These are phyloP conservation scores for Crepidodera aurea DNA, from an alignment of 2,888 invertebrate species.

Conservation along the genomic window DNA sequence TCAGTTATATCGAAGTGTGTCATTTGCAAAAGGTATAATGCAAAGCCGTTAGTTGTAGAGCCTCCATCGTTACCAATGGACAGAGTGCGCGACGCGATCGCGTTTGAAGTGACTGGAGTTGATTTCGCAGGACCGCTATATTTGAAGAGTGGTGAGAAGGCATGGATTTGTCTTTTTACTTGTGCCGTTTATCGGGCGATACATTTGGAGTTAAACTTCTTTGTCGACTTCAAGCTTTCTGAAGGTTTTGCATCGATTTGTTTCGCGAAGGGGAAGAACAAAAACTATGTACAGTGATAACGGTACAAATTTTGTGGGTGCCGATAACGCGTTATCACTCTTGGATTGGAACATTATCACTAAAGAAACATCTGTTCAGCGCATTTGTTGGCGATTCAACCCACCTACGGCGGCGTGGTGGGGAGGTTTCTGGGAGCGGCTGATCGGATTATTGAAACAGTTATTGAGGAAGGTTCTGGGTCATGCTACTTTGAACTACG, in stretches of 20 bases:
- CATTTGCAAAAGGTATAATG: slow-evolving; percentile 41
- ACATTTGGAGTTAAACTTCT: slow-evolving; percentile 57
- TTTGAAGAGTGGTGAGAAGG: slow-evolving; percentile 46
- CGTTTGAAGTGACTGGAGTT: slow-evolving; percentile 52
- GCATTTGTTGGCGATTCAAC: slow-evolving; percentile 54
- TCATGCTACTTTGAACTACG: slow-evolving; percentile 43
- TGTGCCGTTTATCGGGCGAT: slow-evolving; percentile 57
- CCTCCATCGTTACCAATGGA: slow-evolving; percentile 48
- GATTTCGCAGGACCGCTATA: slow-evolving; percentile 56
- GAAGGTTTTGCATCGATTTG: slow-evolving; percentile 48
- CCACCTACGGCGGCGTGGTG: slow-evolving; percentile 55
- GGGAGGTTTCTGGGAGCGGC: slow-evolving; percentile 61
- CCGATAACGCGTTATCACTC: slow-evolving; percentile 45
- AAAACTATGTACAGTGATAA: too few species aligned
- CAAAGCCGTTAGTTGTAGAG: slow-evolving; percentile 37
- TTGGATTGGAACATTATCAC: slow-evolving; percentile 44
- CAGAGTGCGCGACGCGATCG: slow-evolving; percentile 46
- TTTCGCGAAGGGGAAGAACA: too few species aligned
- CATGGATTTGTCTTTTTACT: slow-evolving; percentile 55
- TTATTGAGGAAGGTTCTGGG: slow-evolving; percentile 54
- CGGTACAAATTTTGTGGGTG: slow-evolving; percentile 56
- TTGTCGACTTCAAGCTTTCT: slow-evolving; percentile 51
- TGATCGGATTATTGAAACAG: slow-evolving; percentile 55
- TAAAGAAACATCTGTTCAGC: slow-evolving; percentile 30
- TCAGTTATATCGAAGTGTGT: slow-evolving; percentile 37